Evolutionary conservation across 2,888 invertebrate species (phyloP), one percentile per base, ranked within the genome.

Genomic region (Mimachlamys varia): DNA sequence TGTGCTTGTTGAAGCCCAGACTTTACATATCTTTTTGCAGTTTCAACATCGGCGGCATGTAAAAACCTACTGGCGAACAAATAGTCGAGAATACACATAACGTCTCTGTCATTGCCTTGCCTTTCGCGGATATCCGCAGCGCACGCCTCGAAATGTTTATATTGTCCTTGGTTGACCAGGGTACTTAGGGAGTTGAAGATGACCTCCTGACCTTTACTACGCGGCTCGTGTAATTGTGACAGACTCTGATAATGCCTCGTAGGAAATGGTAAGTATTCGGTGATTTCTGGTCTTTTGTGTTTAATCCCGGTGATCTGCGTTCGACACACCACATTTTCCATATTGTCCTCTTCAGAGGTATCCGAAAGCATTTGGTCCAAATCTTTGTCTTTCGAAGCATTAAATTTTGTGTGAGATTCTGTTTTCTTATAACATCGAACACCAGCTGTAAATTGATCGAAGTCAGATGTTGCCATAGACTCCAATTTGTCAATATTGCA

Each of bases 121-220:
- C 49, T 88, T 7, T 22, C 13, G 22, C 49, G 27, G 33, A 89
- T 50, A 5, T 13, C 7, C 37, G 27, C 27, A 13, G 88, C 89
- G 27, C n/a, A 89, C 33, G 10, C 22, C 38, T 90, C 37, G 53
- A 89, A 89, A 22, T 50, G 22, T 22, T 88, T 53, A 53, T 50
- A 90, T 53, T 87, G 33, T 22, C 90, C 90, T 15, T 90, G 76
- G n/a, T 88, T 89, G 10, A 90, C 87, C 17, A 90, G 27, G 27
- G 88, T 88, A 76, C 91, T 91, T 15, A 90, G 88, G 50, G 87
- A 90, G 87, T 91, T 90, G 87, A 90, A 91, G 10, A 90, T 88
- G 7, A 88, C 88, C 1, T 88, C 37, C 17, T 87, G 38, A 38
- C 27, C 49, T 27, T 27, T 27, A 27, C 7, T 33, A 27, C 13